Conservation (phyloP, 2,888 invertebrate genomes). For the Melanostoma mellinum region DNA sequence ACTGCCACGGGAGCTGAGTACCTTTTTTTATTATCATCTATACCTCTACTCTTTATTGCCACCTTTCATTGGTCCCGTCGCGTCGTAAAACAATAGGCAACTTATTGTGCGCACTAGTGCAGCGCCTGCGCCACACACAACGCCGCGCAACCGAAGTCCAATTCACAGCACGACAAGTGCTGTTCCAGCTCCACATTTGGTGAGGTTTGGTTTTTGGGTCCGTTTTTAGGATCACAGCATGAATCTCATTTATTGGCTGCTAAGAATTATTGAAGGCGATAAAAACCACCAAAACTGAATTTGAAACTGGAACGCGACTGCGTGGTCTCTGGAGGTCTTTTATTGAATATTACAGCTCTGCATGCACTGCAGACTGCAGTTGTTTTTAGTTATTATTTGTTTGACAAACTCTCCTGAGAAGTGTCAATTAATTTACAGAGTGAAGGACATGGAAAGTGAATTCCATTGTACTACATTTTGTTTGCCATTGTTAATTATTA, state of each 20-base stretch:
- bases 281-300: conserved; percentile 42
- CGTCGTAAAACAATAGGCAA: conserved; percentile 61
- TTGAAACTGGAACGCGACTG: conserved; percentile 64
- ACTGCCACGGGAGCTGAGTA: conserved; percentile 35
- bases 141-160: conserved; percentile 29
- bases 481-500: too few relatives aligned
- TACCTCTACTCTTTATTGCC: conserved; percentile 54
- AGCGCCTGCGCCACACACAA: conserved; percentile 41
- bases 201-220: conserved; percentile 54
- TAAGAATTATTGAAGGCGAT: conserved; percentile 44
- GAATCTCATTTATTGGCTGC: conserved; percentile 66
- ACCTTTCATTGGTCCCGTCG: conserved; percentile 59
- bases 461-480: conserved; percentile 22
- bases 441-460: conserved; percentile 67
- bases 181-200: conserved; percentile 60
- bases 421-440: conserved; percentile 66
- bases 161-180: conserved; percentile 67
- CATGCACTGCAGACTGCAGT: not conserved
- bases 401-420: conserved; percentile 43
- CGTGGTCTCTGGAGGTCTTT: conserved; percentile 56
- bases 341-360: not conserved
- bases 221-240: conserved; percentile 65
- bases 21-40: conserved; percentile 29
- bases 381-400: not conserved
- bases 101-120: conserved; percentile 28